Evolutionary conservation across 1,140 invertebrate genomes (phyloP).

Genomic region (Homarus americanus): DNA sequence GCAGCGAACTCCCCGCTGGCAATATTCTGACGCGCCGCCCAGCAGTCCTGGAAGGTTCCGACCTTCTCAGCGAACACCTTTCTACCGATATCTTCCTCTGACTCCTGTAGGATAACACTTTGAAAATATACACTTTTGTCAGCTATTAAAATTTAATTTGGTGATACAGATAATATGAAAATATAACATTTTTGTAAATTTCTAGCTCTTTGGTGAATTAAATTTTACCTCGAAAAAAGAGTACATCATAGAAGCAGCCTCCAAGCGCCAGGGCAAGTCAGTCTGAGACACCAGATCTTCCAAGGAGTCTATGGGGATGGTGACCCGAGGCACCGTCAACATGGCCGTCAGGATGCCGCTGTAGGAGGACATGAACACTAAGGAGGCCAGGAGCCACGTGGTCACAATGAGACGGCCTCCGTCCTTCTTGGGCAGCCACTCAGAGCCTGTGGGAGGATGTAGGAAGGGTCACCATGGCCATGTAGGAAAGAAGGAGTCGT

Average conservation of each 20-base stretch:
- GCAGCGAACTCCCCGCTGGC: slow-evolving; percentile 32
- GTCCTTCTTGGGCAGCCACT: slow-evolving; percentile 20
- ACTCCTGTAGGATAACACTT: slow-evolving; percentile 10
- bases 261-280: slow-evolving; percentile 36
- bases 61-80: background rate
- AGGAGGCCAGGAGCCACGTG: slow-evolving; percentile 34
- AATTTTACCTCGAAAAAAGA: slow-evolving; percentile 18
- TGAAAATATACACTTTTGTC: no score
- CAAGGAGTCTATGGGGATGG: slow-evolving; percentile 47
- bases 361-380: slow-evolving; percentile 47
- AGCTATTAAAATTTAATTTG: no score
- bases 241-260: slow-evolving; percentile 30
- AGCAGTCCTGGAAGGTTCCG: slow-evolving; percentile 31
- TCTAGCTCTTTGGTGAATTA: background rate
- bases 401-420: slow-evolving; percentile 10
- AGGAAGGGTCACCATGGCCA: background rate
- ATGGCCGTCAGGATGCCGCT: slow-evolving; percentile 50
- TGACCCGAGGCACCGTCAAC: slow-evolving; percentile 45
- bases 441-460: slow-evolving; percentile 27
- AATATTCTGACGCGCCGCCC: slow-evolving; percentile 23
- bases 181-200: no score
- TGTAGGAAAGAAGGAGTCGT: background rate
- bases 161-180: no score
- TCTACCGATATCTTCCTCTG: background rate
- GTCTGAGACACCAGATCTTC: slow-evolving; percentile 40